Conservation (phyloP, 2,113 vertebrate genomes). For the Podocnemis expansa region DNA sequence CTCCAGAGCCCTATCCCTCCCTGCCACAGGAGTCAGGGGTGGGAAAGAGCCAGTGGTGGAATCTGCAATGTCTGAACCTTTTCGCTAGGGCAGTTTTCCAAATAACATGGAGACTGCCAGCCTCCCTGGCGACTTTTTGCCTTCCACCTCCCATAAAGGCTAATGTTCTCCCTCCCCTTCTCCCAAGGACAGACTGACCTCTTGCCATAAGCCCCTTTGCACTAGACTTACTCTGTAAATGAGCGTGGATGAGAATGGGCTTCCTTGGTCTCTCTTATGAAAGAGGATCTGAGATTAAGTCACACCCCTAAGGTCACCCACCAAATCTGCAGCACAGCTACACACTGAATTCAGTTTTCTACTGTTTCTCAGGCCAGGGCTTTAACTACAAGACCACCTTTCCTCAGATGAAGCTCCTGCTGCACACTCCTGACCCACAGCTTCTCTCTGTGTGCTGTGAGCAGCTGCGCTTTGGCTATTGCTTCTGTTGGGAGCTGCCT, state of each 20-base stretch:
- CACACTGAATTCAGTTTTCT: rapidly evolving
- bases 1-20: neutral
- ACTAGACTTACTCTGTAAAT: rapidly evolving
- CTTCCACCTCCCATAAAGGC: neutral
- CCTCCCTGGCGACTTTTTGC: neutral
- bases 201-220: neutral
- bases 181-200: neutral
- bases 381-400: neutral
- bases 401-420: neutral
- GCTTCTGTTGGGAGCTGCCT: neutral
- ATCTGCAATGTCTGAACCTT: neutral
- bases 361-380: neutral
- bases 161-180: neutral
- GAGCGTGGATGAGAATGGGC: neutral
- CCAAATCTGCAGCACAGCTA: neutral
- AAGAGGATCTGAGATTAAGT: rapidly evolving
- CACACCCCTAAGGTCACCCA: neutral
- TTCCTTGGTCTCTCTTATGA: neutral
- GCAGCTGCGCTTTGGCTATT: neutral
- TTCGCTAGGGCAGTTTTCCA: neutral
- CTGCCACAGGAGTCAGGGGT: neutral
- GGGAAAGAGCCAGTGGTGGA: neutral
- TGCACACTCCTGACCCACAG: neutral
- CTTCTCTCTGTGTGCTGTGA: rapidly evolving
- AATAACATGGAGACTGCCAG: neutral